These are phyloP conservation scores for Scaptomyza graminum DNA, from an alignment of 1,140 invertebrate genomes.

Conservation along the genomic window DNA sequence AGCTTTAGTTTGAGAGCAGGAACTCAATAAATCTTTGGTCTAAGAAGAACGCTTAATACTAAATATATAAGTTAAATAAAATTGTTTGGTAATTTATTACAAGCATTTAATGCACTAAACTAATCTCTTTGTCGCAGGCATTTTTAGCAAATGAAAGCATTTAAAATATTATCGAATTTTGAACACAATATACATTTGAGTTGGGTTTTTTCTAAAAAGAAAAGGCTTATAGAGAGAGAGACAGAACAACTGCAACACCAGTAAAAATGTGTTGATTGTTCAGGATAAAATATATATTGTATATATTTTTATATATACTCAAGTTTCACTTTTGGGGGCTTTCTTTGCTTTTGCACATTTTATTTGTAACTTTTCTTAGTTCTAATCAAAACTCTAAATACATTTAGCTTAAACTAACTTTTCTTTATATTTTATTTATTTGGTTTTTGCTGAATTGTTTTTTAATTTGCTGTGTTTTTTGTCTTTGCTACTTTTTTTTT, in stretches of 20 bases:
- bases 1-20: slow-evolving; percentile 54
- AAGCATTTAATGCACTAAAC: slow-evolving; percentile 77
- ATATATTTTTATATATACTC: slow-evolving; percentile 1
- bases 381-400: slow-evolving; percentile 80
- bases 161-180: not conserved
- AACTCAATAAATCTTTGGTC: slow-evolving; percentile 71
- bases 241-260: slow-evolving; percentile 20
- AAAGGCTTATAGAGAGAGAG: slow-evolving; percentile 5
- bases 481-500: slow-evolving; percentile 14
- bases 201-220: not conserved
- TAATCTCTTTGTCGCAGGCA: slow-evolving; percentile 48
- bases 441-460: slow-evolving; percentile 33
- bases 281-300: slow-evolving; percentile 1
- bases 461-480: slow-evolving; percentile 31
- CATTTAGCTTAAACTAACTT: slow-evolving; percentile 74
- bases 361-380: slow-evolving; percentile 39
- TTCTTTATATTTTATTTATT: slow-evolving; percentile 26
- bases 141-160: slow-evolving; percentile 28
- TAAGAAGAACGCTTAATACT: slow-evolving; percentile 50
- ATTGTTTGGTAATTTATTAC: slow-evolving; percentile 47
- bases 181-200: slow-evolving; percentile 4
- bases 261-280: slow-evolving; percentile 34
- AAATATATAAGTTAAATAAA: slow-evolving; percentile 44
- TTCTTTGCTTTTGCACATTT: slow-evolving; percentile 31
- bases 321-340: slow-evolving; percentile 13